These are phyloP conservation scores for Halocynthia aurantium DNA, from an alignment of 23 tunicate species.

Conservation along the genomic window DNA sequence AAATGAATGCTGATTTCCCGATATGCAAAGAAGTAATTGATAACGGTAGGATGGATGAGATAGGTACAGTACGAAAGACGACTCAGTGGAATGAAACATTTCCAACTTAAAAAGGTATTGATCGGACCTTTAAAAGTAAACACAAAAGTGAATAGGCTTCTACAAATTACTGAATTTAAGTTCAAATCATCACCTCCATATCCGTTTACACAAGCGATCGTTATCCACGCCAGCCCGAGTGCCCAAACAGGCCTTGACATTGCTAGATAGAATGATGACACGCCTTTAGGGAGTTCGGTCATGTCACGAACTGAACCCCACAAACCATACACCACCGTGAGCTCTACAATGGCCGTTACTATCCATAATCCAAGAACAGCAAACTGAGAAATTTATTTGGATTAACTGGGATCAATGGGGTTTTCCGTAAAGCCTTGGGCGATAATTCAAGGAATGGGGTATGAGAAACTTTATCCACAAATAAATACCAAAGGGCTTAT, in stretches of 20 bases:
- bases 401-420: too few relatives aligned
- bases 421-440: too few relatives aligned
- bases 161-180: too few relatives aligned
- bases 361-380: conserved; percentile 29
- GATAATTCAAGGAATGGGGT: too few relatives aligned
- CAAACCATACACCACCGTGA: conserved; percentile 48
- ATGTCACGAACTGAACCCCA: conserved; percentile 15
- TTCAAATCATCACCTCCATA: conserved; percentile 62
- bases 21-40: neutral
- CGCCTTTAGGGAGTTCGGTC: conserved; percentile 6
- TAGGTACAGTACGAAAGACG: conserved; percentile 22
- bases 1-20: conserved; percentile 14
- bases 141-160: neutral
- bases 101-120: conserved; percentile 20
- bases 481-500: too few relatives aligned
- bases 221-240: conserved; percentile 61
- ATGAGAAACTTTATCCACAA: too few relatives aligned
- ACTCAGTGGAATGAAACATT: conserved; percentile 21
- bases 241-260: conserved; percentile 62
- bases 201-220: conserved; percentile 66
- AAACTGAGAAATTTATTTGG: too few relatives aligned
- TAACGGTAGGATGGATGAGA: conserved; percentile 20
- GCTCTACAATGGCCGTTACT: conserved; percentile 9
- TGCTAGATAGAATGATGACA: conserved; percentile 56
- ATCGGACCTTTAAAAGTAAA: conserved; percentile 11